phyloP scores from a whole-genome alignment of 2,797 vertebrate genomes.

The Acomys russatus region DNA sequence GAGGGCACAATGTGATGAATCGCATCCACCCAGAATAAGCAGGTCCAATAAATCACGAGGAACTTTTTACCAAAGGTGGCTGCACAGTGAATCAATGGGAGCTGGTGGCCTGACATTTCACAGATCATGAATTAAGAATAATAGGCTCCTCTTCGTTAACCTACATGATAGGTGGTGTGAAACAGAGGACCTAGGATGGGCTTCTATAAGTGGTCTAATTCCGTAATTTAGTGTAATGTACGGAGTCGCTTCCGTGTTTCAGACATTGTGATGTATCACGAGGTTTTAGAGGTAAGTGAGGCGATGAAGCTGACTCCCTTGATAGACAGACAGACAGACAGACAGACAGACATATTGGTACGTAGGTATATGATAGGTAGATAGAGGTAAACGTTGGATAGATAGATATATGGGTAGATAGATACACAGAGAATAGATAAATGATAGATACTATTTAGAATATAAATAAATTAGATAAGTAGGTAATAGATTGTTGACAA shows the following conservation, averaged over 20 bases:
- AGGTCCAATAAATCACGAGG: conserved; percentile 45
- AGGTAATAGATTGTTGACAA: not conserved
- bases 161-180: conserved; percentile 5
- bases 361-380: not conserved
- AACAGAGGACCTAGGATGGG: not conserved
- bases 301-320: too few relatives aligned
- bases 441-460: not conserved
- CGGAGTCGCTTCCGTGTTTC: not conserved
- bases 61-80: conserved; percentile 4
- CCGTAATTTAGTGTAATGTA: conserved; percentile 48
- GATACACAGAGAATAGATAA: not conserved
- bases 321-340: not conserved
- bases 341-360: not conserved
- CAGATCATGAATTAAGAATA: conserved; percentile 51
- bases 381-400: not conserved
- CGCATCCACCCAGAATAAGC: not conserved
- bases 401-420: not conserved
- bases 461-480: not conserved
- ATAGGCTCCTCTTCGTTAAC: conserved; percentile 2
- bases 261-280: not conserved
- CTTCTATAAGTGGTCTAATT: conserved; percentile 22
- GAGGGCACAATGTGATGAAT: not conserved
- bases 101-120: not conserved
- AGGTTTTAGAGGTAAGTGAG: not conserved
- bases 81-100: conserved; percentile 30